Base-by-base conservation (phyloP, 2,888 invertebrate genomes). In the Scelioninae gen. 1 region DNA sequence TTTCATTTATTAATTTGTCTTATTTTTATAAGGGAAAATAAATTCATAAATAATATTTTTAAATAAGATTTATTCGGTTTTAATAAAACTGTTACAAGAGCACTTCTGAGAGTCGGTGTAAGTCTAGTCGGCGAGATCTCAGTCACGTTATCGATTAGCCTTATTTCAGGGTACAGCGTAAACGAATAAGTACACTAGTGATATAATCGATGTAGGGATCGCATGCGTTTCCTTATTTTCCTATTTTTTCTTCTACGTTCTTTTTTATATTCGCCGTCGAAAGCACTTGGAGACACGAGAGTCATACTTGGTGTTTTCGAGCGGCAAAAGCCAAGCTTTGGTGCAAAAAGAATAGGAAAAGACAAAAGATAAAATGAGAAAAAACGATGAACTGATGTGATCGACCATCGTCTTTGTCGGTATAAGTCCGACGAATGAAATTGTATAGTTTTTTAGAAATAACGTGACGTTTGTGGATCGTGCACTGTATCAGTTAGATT, bases 121-220 rank as follows among this genome's bases (percentile, higher is more conserved):
- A 40, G 51, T 83, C 60, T 79, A 78, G 78, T 75, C 56, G 29
- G 65, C 51, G 51, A 75, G 47, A 68, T 82, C 66, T 68, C 66
- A 77, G 74, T 82, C 75, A 75, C 63, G 69, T 83, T 83, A 78
- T 83, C 74, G 75, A 79, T 83, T 83, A 83, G 78, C 78, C 78
- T 83, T 77, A 78, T 83, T 83, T 79, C 78, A 83, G 75, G 75
- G 82, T 83, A 83, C 65, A 58, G 66, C 53, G 31, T 75, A 69
- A 83, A 58, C 69, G 78, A 83, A 78, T 79, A 78, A 78, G 82
- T 68, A 83, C 63, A 69, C 53, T 75, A 78, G 60, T 75, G 69
- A 75, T 78, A 63, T 77, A 78, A 68, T 66, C 63, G 13, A 82
- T 11, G 65, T 83, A 83, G 78, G 32, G 60, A 34, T 60, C 47